Evolutionary conservation across 2,888 invertebrate genomes (phyloP).

Genomic region (Ochropleura plecta): DNA sequence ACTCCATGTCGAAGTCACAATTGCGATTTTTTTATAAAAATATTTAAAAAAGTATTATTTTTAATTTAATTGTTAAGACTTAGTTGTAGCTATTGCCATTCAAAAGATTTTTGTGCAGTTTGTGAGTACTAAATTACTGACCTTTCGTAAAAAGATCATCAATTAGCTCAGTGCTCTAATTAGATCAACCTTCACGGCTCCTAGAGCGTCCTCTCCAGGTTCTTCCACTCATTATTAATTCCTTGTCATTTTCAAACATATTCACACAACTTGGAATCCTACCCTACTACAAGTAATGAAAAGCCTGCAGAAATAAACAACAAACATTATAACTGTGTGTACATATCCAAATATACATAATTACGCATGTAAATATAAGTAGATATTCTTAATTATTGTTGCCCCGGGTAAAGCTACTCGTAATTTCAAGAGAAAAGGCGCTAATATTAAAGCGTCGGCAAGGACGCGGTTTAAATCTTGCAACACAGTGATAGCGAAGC

Average conservation of each 20-base stretch:
- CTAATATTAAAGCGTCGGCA: slow-evolving; percentile 64
- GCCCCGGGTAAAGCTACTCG: slow-evolving; percentile 55
- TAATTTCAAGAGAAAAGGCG: slow-evolving; percentile 65
- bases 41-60: no score
- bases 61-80: no score
- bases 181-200: not conserved
- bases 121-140: not conserved
- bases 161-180: not conserved
- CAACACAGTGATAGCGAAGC: slow-evolving; percentile 20
- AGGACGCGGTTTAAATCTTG: slow-evolving; percentile 47
- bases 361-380: not conserved
- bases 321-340: slow-evolving; percentile 20
- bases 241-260: not conserved
- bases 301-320: slow-evolving; percentile 30
- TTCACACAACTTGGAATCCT: not conserved
- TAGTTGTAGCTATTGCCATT: no score
- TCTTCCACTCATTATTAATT: not conserved
- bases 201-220: not conserved
- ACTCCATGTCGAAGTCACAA: no score
- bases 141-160: not conserved
- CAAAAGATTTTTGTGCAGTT: not conserved
- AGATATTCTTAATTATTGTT: slow-evolving; percentile 62
- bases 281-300: not conserved
- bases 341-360: slow-evolving; percentile 4
- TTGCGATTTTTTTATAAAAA: no score